Percentiles rank a stretch among this genome's conserved stretches.
These are phyloP conservation scores for Seladonia tumulorum DNA, from an alignment of 2,888 invertebrate genomes.

Conservation along the genomic window DNA sequence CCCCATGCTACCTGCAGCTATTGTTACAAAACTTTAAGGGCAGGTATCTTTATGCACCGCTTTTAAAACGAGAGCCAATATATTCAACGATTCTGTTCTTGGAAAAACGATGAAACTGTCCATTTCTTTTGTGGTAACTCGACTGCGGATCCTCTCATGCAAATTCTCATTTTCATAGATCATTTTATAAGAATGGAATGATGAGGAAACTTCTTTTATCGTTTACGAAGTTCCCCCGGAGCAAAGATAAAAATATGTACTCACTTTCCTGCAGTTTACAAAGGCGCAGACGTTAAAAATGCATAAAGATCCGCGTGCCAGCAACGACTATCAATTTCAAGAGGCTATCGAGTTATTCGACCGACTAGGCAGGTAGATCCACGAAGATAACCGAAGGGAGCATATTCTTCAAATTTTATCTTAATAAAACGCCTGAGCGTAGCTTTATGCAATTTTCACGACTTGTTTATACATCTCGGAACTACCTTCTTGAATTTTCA, in stretches of 20 bases:
- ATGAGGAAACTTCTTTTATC: background rate
- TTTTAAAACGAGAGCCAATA: constrained; percentile 2
- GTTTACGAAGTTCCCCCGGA: background rate
- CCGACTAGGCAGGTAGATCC: background rate
- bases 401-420: too few species aligned
- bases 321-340: background rate
- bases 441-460: too few species aligned
- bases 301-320: background rate
- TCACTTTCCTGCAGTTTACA: constrained; percentile 2
- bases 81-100: background rate
- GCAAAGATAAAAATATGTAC: constrained; percentile 3
- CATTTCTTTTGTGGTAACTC: background rate
- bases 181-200: background rate
- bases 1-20: too few species aligned
- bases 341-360: background rate
- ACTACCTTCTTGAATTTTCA: background rate
- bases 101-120: constrained; percentile 3
- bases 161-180: constrained; percentile 6
- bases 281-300: background rate
- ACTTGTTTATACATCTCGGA: too few species aligned
- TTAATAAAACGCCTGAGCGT: too few species aligned
- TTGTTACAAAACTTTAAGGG: background rate
- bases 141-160: background rate
- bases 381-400: background rate
- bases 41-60: background rate